Percentiles rank a stretch among this genome's conserved stretches.
Evolutionary conservation across 2,888 invertebrate genomes (phyloP).

Genomic region (Meandrusa payeni): DNA sequence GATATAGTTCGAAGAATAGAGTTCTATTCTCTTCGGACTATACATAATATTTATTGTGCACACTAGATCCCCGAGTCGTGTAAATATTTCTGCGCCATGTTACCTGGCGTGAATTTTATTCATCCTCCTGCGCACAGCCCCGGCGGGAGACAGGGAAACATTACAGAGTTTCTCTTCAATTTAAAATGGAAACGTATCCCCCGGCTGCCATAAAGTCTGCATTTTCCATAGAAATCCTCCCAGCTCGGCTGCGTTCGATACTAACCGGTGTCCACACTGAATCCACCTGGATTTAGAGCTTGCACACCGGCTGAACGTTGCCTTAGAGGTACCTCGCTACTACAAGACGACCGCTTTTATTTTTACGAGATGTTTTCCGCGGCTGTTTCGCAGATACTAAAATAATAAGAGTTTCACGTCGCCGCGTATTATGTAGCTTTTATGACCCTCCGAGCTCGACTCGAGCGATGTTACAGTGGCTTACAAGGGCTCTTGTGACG

Average conservation of each 20-base stretch:
- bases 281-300: conserved; percentile 71
- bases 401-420: conserved; percentile 79
- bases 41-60: conserved; percentile 27
- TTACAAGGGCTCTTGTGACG: conserved; percentile 74
- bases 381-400: conserved; percentile 77
- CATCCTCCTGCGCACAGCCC: conserved; percentile 53
- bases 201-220: conserved; percentile 76
- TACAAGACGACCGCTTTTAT: conserved; percentile 73
- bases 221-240: conserved; percentile 78
- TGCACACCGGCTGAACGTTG: conserved; percentile 55
- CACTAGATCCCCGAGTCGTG: conserved; percentile 49
- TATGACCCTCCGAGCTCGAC: conserved; percentile 67
- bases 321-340: conserved; percentile 53
- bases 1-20: no score
- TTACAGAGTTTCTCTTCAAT: conserved; percentile 76
- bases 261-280: conserved; percentile 71
- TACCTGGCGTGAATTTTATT: conserved; percentile 75
- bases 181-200: conserved; percentile 80
- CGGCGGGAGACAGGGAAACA: conserved; percentile 70
- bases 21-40: no score
- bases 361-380: conserved; percentile 76
- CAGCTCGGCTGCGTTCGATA: conserved; percentile 64
- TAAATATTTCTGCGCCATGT: conserved; percentile 70
- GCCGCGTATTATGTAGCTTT: conserved; percentile 76
- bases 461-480: conserved; percentile 72